A percentile compares a stretch with the other conserved stretches of the same genome.
Conservation (phyloP, 2,113 vertebrate genomes). For the Myotis davidii region DNA sequence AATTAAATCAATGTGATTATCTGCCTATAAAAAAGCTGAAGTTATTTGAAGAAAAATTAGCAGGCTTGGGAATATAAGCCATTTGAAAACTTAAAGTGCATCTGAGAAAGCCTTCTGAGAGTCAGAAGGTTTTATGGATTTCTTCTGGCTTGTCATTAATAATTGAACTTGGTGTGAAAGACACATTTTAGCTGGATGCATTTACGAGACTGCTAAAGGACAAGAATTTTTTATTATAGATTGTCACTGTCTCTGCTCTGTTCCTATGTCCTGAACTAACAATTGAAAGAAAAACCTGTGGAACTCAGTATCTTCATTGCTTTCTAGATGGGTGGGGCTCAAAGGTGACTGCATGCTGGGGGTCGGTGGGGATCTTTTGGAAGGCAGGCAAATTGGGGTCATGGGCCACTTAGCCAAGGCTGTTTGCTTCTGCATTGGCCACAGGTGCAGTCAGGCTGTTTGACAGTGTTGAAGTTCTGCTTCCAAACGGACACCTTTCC, state of each 20-base stretch:
- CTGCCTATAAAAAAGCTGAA: slow-evolving; percentile 10
- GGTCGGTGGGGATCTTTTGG: neutral
- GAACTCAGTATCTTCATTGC: neutral
- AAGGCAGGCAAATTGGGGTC: neutral
- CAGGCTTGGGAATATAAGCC: slow-evolving; percentile 23
- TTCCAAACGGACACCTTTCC: slow-evolving; percentile 26
- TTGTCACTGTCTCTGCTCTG: neutral
- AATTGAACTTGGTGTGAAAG: neutral
- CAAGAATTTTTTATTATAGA: neutral
- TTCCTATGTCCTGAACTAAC: neutral
- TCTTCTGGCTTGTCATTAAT: neutral
- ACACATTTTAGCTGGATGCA: neutral
- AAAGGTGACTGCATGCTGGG: neutral
- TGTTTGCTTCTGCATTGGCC: slow-evolving; percentile 33
- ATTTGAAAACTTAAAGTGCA: slow-evolving; percentile 43
- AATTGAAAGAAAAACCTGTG: neutral
- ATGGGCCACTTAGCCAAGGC: neutral
- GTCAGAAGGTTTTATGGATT: neutral
- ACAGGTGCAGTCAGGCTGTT: neutral
- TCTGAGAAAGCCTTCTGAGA: neutral
- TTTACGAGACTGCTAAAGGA: neutral
- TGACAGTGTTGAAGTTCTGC: slow-evolving; percentile 20
- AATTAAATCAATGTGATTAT: slow-evolving; percentile 34
- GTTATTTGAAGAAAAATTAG: slow-evolving; percentile 56
- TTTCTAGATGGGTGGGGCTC: neutral